These are phyloP conservation scores for Lysandra coridon DNA, from an alignment of 2,888 invertebrate species.

Conservation along the genomic window DNA sequence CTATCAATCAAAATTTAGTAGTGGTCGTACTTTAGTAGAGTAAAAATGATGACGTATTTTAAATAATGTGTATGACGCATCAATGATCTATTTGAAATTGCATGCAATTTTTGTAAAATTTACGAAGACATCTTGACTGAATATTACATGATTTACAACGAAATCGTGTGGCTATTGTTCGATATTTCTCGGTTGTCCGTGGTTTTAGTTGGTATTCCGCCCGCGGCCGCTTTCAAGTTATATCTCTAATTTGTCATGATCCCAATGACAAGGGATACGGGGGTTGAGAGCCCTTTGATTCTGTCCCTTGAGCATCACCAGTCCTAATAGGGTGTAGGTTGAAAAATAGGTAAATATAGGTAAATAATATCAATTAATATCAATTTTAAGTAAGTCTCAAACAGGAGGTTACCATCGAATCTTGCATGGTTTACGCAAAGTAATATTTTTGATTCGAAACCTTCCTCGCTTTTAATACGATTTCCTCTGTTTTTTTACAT, in stretches of 20 bases:
- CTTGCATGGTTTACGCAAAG: no score
- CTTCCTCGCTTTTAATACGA: not conserved
- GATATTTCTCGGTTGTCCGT: not conserved
- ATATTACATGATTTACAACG: not conserved
- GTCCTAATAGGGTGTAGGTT: not conserved
- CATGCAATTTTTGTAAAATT: no score
- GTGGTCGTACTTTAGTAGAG: no score
- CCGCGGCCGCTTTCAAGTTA: conserved; percentile 4
- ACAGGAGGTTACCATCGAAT: no score
- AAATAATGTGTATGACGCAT: no score
- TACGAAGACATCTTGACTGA: no score
- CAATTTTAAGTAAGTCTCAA: not conserved
- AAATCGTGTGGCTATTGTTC: not conserved
- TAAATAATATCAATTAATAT: not conserved
- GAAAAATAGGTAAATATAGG: not conserved
- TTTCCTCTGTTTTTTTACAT: not conserved
- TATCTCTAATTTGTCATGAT: conserved; percentile 15
- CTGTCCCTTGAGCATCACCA: not conserved
- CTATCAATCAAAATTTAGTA: no score
- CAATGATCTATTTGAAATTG: no score
- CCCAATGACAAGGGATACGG: not conserved
- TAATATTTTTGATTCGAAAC: no score
- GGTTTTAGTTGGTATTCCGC: conserved; percentile 1
- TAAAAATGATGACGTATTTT: no score
- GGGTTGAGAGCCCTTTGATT: conserved; percentile 7